These are phyloP conservation scores for Alethe castanea DNA, from an alignment of 2,113 vertebrate species.

Conservation along the genomic window DNA sequence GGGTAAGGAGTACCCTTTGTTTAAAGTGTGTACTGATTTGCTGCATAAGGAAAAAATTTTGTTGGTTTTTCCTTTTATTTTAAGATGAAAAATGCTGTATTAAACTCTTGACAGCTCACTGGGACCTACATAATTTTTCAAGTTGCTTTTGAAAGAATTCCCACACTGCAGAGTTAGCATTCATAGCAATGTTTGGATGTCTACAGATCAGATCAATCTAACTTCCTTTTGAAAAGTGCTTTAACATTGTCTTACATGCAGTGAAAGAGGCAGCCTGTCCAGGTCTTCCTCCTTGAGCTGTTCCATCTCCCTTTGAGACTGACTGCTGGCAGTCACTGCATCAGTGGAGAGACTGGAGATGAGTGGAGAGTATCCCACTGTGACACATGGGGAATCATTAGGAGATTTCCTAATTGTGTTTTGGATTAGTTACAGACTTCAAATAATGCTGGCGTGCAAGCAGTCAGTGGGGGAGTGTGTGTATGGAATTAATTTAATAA, in stretches of 20 bases:
- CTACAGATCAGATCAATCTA: not conserved
- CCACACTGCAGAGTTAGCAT: not conserved
- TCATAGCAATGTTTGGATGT: not conserved
- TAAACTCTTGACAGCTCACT: not conserved
- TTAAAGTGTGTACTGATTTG: not conserved
- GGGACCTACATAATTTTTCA: not conserved
- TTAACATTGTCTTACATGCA: not conserved
- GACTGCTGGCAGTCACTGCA: not conserved
- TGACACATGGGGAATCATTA: not conserved
- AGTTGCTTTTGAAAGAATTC: not conserved
- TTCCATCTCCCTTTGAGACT: not conserved
- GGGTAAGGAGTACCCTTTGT: not conserved
- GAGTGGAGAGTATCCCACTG: not conserved
- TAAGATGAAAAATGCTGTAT: not conserved
- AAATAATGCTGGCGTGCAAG: not conserved
- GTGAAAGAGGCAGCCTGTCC: not conserved
- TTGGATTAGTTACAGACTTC: constrained; percentile 19
- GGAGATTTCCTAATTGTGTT: constrained; percentile 32
- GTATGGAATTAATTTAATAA: constrained; percentile 35
- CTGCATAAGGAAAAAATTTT: not conserved
- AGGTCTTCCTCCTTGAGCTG: not conserved
- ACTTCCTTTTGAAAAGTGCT: not conserved
- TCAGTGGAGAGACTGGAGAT: not conserved
- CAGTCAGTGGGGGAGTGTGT: not conserved
- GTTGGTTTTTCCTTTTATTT: not conserved